A percentile compares a stretch with the other conserved stretches of the same genome.
These are phyloP conservation scores for Anoplophora glabripennis DNA, from an alignment of 1,140 invertebrate genomes.

Conservation along the genomic window DNA sequence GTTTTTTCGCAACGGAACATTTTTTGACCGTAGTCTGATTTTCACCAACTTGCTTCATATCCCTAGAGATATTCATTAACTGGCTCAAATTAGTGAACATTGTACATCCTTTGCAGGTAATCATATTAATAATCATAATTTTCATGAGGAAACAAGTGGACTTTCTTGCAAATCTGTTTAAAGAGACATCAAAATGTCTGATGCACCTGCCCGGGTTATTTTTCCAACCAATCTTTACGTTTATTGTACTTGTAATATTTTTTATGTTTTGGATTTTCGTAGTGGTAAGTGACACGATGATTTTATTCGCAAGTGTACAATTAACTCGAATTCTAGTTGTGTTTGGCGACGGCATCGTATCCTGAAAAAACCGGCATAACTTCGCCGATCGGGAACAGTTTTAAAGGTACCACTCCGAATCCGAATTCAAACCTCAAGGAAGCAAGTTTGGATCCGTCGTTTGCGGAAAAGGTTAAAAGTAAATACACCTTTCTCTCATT, in stretches of 20 bases:
- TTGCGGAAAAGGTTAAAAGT: slow-evolving; percentile 34
- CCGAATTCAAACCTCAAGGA: slow-evolving; percentile 13
- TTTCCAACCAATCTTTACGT: slow-evolving; percentile 84
- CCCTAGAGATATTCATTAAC: no score
- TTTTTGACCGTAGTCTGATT: no score
- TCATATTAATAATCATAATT: slow-evolving; percentile 75
- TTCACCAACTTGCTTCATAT: no score
- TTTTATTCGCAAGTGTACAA: not conserved
- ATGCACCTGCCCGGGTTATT: slow-evolving; percentile 80
- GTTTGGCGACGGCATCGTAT: slow-evolving; percentile 56
- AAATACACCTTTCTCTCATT: slow-evolving; percentile 7
- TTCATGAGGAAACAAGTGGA: slow-evolving; percentile 77
- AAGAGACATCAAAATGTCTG: slow-evolving; percentile 83
- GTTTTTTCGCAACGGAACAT: no score
- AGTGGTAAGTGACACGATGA: slow-evolving; percentile 60
- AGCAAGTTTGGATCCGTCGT: slow-evolving; percentile 27
- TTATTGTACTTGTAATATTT: slow-evolving; percentile 73
- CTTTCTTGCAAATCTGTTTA: slow-evolving; percentile 78
- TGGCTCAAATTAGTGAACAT: not conserved
- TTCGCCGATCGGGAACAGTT: slow-evolving; percentile 5
- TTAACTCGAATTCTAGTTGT: slow-evolving; percentile 50
- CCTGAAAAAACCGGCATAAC: slow-evolving; percentile 37
- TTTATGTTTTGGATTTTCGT: slow-evolving; percentile 83
- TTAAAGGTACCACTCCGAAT: not conserved
- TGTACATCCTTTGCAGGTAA: slow-evolving; percentile 59